A percentile compares a stretch with the other conserved stretches of the same genome.
Evolutionary conservation across 2,113 vertebrate species (phyloP).

Genomic region (Oreochromis aureus): DNA sequence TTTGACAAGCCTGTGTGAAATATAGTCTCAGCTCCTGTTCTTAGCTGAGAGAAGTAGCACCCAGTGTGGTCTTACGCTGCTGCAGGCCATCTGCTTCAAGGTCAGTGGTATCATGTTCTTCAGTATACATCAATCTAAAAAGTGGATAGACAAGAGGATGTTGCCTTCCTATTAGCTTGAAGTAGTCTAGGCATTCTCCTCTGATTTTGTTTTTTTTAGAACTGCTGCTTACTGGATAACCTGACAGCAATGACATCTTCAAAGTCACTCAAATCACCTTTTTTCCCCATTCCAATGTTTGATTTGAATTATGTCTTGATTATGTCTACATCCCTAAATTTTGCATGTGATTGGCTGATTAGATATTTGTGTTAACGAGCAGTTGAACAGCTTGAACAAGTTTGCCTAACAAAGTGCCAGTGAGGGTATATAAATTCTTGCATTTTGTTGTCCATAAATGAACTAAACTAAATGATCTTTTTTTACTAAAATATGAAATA

Average conservation of each 20-base stretch:
- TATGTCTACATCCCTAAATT: not conserved
- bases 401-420: not conserved
- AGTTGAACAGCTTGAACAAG: not conserved
- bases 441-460: not conserved
- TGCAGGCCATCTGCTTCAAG: not conserved
- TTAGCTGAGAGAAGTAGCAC: not conserved
- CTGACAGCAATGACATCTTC: not conserved
- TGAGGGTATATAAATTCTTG: not conserved
- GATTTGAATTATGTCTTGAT: not conserved
- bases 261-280: not conserved
- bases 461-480: not conserved
- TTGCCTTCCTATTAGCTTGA: not conserved
- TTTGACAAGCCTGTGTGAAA: not conserved
- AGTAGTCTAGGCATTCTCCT: not conserved
- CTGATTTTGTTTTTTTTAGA: not conserved
- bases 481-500: not conserved
- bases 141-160: not conserved
- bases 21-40: not conserved
- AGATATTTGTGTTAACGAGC: not conserved
- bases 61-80: not conserved
- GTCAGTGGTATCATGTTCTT: not conserved
- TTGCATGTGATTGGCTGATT: not conserved
- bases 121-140: not conserved
- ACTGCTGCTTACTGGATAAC: not conserved
- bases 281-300: not conserved